Conservation (phyloP, 2,888 invertebrate species). For the Drosophila putrida region DNA sequence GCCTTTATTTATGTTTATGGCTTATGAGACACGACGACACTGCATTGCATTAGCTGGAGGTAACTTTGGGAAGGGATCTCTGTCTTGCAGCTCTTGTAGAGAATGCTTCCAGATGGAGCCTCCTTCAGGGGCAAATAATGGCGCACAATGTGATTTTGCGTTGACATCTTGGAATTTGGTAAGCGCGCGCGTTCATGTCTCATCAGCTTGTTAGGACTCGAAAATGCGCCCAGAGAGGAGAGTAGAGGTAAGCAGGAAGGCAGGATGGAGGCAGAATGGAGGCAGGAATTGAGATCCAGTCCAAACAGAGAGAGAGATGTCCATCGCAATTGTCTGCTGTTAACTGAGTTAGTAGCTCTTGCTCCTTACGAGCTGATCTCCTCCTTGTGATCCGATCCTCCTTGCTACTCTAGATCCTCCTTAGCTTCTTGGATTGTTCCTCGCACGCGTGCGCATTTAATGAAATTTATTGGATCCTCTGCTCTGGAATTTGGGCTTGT, state of each 20-base stretch:
- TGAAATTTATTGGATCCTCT: constrained; percentile 83
- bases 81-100: neutral
- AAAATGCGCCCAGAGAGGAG: constrained; percentile 30
- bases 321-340: constrained; percentile 74
- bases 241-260: neutral
- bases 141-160: constrained; percentile 83
- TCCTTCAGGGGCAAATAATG: constrained; percentile 65
- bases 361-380: constrained; percentile 22
- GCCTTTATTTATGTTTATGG: constrained; percentile 84
- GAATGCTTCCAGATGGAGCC: constrained; percentile 48
- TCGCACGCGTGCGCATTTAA: constrained; percentile 84
- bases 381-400: neutral
- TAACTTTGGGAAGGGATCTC: constrained; percentile 5
- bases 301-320: constrained; percentile 69
- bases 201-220: constrained; percentile 82
- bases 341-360: constrained; percentile 78
- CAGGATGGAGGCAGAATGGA: neutral
- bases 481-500: constrained; percentile 81
- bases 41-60: constrained; percentile 77
- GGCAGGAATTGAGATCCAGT: constrained; percentile 43
- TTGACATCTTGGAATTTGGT: constrained; percentile 84
- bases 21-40: constrained; percentile 77
- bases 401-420: neutral
- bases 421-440: constrained; percentile 55
- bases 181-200: constrained; percentile 83